These are phyloP conservation scores for Torymus tubicola DNA, from an alignment of 2,888 invertebrate genomes.

Conservation along the genomic window DNA sequence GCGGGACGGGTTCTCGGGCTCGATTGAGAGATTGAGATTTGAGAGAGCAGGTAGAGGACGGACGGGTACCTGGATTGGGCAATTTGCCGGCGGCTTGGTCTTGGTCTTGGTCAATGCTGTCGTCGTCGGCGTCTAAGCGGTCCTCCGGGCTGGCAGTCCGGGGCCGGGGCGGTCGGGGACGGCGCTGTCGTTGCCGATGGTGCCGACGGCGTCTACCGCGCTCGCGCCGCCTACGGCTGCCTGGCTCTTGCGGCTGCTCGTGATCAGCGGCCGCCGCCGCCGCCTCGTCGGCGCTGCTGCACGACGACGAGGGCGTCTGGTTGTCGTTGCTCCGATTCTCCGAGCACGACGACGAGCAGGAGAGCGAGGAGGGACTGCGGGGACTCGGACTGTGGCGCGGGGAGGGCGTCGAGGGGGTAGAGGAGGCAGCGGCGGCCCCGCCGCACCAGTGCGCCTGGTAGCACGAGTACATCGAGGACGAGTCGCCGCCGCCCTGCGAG, in stretches of 20 bases:
- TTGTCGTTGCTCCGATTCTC: no score
- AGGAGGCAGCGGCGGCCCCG: slow-evolving; percentile 70
- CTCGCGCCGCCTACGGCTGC: slow-evolving; percentile 44
- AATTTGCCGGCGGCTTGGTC: slow-evolving; percentile 73
- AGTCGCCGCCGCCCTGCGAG: slow-evolving; percentile 67
- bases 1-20: slow-evolving; percentile 16
- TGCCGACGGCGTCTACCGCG: slow-evolving; percentile 59
- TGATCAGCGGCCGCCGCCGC: slow-evolving; percentile 19
- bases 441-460: slow-evolving; percentile 74
- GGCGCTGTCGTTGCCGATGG: slow-evolving; percentile 55
- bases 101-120: slow-evolving; percentile 65
- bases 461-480: slow-evolving; percentile 73
- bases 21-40: no score
- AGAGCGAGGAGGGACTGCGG: slow-evolving; percentile 71
- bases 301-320: slow-evolving; percentile 63
- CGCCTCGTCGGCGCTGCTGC: slow-evolving; percentile 72
- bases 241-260: slow-evolving; percentile 59
- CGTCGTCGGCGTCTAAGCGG: slow-evolving; percentile 12
- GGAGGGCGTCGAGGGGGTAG: slow-evolving; percentile 68
- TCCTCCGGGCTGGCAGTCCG: slow-evolving; percentile 46
- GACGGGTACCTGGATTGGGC: slow-evolving; percentile 74
- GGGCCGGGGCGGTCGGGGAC: slow-evolving; percentile 46
- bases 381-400: slow-evolving; percentile 68
- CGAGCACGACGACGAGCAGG: slow-evolving; percentile 57
- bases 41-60: slow-evolving; percentile 12